Evolutionary conservation across 2,797 vertebrate genomes (phyloP).

Genomic region (Geotrypetes seraphini): DNA sequence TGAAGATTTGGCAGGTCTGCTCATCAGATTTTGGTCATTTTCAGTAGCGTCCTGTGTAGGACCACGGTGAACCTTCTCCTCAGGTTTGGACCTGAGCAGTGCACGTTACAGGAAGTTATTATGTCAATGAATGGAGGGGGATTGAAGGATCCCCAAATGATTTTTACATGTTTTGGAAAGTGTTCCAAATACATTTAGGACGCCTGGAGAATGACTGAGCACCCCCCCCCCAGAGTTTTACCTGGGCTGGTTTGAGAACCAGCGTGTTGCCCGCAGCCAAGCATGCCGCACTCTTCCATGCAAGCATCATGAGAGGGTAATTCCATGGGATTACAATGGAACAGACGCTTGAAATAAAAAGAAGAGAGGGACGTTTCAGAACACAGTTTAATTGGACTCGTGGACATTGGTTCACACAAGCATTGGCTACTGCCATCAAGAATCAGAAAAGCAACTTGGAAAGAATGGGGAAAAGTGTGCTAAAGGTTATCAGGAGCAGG

Average conservation of each 20-base stretch:
- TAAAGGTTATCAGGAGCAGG: too few species aligned
- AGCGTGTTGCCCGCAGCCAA: constrained; percentile 90
- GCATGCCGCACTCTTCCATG: constrained; percentile 92
- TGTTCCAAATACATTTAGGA: too few species aligned
- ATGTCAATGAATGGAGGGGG: background rate
- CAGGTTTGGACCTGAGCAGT: too few species aligned
- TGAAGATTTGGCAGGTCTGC: too few species aligned
- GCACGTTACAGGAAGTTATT: background rate
- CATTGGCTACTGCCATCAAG: background rate
- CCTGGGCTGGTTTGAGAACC: constrained; percentile 90
- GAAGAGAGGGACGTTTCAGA: background rate
- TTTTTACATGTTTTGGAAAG: too few species aligned
- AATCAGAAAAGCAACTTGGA: too few species aligned
- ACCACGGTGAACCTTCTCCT: too few species aligned
- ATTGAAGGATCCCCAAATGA: background rate
- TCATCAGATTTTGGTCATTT: too few species aligned
- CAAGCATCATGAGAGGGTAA: constrained; percentile 96
- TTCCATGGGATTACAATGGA: constrained; percentile 96
- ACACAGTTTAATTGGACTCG: background rate
- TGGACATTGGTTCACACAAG: background rate
- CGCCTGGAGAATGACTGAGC: too few species aligned
- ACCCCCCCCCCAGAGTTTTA: too few species aligned
- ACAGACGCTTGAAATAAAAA: constrained; percentile 64
- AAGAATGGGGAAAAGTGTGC: too few species aligned
- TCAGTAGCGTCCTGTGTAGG: too few species aligned